Evolutionary conservation across 2,797 vertebrate genomes (phyloP).

Genomic region (Acanthopagrus latus): DNA sequence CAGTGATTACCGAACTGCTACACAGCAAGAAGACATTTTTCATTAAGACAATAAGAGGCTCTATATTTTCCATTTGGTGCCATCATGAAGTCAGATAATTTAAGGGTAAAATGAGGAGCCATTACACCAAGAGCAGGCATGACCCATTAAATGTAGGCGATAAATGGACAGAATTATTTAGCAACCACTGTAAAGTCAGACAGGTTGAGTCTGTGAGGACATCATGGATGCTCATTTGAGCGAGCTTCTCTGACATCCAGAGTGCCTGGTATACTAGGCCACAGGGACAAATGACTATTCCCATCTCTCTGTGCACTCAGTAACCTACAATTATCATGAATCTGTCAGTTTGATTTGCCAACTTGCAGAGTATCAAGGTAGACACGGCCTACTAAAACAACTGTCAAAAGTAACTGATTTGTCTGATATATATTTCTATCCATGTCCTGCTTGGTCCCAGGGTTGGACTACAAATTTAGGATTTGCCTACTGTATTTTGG

Average conservation of each 20-base stretch:
- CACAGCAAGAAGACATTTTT: not conserved
- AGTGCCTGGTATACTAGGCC: constrained; percentile 7
- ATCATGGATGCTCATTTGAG: not conserved
- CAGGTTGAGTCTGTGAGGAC: not conserved
- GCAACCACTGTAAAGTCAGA: not conserved
- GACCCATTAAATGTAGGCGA: not conserved
- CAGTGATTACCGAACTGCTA: constrained; percentile 14
- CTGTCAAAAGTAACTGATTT: too few species aligned
- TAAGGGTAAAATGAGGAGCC: not conserved
- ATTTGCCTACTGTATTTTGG: too few species aligned
- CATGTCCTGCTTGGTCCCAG: too few species aligned
- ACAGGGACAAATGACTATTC: not conserved
- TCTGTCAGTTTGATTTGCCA: not conserved
- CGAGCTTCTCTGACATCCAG: not conserved
- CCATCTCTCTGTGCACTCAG: not conserved
- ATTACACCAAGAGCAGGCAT: not conserved
- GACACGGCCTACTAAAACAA: too few species aligned
- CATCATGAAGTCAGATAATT: not conserved
- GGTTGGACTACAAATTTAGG: too few species aligned
- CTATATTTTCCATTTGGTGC: not conserved
- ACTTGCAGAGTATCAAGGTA: not conserved
- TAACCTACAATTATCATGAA: not conserved
- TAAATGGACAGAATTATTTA: constrained; percentile 5
- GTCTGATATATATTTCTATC: too few species aligned
- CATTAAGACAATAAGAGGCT: not conserved